Evolutionary conservation across 1,140 invertebrate genomes (phyloP).

Genomic region (Eulimnadia texana): DNA sequence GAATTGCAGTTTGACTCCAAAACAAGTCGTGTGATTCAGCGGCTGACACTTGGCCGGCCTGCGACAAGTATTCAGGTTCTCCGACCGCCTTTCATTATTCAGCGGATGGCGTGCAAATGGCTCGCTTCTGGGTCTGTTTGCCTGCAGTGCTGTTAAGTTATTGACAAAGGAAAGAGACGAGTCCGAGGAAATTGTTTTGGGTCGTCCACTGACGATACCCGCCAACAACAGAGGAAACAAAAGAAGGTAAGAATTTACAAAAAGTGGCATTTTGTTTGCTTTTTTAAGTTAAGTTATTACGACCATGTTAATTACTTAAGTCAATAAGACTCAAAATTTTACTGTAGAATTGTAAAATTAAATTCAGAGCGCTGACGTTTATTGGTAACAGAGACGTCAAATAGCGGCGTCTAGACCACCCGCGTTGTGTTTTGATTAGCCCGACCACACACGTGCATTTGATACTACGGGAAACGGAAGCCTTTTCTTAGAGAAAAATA

Average conservation of each 20-base stretch:
- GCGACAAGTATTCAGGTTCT: constrained; percentile 27
- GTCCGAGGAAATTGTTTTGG: neutral
- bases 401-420: neutral
- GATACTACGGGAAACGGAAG: neutral
- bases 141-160: neutral
- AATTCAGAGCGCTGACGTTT: too few relatives aligned
- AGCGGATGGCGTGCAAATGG: neutral
- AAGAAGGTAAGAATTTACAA: neutral
- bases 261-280: neutral
- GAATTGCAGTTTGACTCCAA: constrained; percentile 62
- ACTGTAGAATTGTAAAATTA: too few relatives aligned
- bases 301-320: too few relatives aligned
- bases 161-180: neutral
- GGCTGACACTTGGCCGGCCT: constrained; percentile 46
- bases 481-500: neutral
- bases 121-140: neutral
- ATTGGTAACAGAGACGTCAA: neutral
- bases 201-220: neutral
- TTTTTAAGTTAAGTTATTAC: neutral
- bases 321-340: too few relatives aligned
- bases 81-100: neutral
- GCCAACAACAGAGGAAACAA: neutral
- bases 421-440: neutral
- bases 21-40: constrained; percentile 46
- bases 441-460: neutral